Percentiles rank a stretch among this genome's conserved stretches.
These are phyloP conservation scores for Myiozetetes cayanensis DNA, from an alignment of 2,113 vertebrate genomes.

Conservation along the genomic window DNA sequence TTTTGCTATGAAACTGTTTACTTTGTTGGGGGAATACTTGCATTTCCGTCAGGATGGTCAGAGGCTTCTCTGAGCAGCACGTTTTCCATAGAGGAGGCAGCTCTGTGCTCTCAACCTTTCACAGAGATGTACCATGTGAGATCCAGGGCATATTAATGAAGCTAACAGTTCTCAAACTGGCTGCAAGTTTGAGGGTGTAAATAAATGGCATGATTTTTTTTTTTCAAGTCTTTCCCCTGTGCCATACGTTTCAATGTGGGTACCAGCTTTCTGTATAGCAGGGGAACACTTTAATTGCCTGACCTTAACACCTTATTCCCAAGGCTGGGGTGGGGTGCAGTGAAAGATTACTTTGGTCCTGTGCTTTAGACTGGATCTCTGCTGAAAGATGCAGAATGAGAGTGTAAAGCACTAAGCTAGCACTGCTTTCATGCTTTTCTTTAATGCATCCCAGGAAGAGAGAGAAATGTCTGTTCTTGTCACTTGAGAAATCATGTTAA, in stretches of 20 bases:
- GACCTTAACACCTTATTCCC: background rate
- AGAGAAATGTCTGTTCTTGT: background rate
- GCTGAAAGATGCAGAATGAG: background rate
- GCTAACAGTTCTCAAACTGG: background rate
- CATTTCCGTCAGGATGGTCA: background rate
- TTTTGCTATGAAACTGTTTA: background rate
- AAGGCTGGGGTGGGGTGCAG: background rate
- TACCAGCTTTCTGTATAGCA: background rate
- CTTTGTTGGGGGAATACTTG: accelerated
- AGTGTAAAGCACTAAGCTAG: background rate
- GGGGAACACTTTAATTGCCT: background rate
- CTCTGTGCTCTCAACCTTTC: background rate
- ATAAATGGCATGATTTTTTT: background rate
- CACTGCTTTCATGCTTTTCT: background rate
- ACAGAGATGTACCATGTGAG: background rate
- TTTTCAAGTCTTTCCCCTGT: background rate
- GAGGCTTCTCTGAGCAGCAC: background rate
- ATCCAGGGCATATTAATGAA: background rate
- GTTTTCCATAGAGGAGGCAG: background rate
- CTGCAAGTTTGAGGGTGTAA: background rate
- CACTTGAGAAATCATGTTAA: background rate
- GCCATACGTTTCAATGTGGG: background rate
- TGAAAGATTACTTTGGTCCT: background rate
- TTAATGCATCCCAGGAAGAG: background rate
- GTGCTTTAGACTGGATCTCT: background rate